These are phyloP conservation scores for Malthinus flaveolus DNA, from an alignment of 2,888 invertebrate species.

Conservation along the genomic window DNA sequence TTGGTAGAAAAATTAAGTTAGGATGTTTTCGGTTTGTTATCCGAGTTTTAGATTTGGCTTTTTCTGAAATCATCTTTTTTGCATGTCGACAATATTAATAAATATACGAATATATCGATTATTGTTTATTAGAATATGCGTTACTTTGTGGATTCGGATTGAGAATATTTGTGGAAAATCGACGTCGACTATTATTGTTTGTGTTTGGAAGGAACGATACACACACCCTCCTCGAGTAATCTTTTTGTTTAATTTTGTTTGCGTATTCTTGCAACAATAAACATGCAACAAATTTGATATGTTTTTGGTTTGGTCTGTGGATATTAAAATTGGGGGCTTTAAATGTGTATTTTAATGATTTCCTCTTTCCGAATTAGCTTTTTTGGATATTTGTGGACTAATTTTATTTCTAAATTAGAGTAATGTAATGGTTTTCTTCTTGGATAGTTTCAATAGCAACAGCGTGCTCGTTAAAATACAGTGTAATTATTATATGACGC, in stretches of 20 bases:
- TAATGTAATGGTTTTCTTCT: conserved; percentile 27
- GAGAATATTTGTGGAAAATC: no score
- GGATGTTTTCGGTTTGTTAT: no score
- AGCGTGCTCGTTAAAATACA: conserved; percentile 35
- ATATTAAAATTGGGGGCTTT: conserved; percentile 26
- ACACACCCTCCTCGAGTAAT: no score
- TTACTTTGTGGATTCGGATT: no score
- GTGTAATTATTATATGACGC: conserved; percentile 50
- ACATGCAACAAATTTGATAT: conserved; percentile 26
- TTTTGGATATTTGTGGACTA: conserved; percentile 29
- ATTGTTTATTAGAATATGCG: no score
- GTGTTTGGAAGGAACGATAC: no score
- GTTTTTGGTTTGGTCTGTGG: conserved; percentile 29
- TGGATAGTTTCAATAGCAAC: conserved; percentile 30
- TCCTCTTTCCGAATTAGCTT: conserved; percentile 25
- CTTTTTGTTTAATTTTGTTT: background rate
- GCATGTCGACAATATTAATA: no score
- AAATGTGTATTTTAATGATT: conserved; percentile 25
- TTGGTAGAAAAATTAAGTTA: no score
- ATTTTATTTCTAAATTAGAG: conserved; percentile 28
- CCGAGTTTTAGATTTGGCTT: no score
- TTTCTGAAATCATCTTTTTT: no score
- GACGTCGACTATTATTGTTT: no score
- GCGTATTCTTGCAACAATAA: conserved; percentile 19
- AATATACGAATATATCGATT: no score